These are phyloP conservation scores for Rapana venosa DNA, from an alignment of 2,888 invertebrate species.

Conservation along the genomic window DNA sequence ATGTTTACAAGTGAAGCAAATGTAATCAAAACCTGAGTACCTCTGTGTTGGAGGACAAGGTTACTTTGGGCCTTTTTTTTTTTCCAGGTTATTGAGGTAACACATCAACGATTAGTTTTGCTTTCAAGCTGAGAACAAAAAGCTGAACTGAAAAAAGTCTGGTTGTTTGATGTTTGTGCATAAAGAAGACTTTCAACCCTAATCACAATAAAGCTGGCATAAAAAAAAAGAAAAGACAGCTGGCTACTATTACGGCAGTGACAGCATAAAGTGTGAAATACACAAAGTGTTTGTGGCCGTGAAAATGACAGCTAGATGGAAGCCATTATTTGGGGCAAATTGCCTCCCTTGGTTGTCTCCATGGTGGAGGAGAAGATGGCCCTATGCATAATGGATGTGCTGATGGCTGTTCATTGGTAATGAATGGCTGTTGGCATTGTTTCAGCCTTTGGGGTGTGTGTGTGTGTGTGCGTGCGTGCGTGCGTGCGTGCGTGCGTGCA, in stretches of 20 bases:
- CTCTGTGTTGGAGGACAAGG: too few species aligned
- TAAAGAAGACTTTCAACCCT: neutral
- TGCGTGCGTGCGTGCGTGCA: neutral
- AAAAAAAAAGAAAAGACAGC: neutral
- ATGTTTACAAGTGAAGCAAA: too few species aligned
- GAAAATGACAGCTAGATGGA: slow-evolving; percentile 14
- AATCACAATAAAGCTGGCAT: neutral
- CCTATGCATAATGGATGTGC: slow-evolving; percentile 33
- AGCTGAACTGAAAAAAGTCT: neutral
- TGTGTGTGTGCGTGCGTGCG: slow-evolving; percentile 4
- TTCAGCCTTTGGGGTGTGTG: slow-evolving; percentile 6
- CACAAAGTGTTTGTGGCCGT: slow-evolving; percentile 17
- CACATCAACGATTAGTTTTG: neutral
- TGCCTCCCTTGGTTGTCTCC: slow-evolving; percentile 22
- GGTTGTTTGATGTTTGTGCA: neutral
- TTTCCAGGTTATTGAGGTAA: neutral
- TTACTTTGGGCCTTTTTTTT: neutral
- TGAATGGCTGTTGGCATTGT: neutral
- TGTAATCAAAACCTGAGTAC: too few species aligned
- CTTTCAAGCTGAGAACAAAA: neutral
- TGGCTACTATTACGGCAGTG: neutral
- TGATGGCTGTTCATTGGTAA: slow-evolving; percentile 5
- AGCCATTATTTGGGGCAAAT: slow-evolving; percentile 26
- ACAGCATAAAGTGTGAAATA: neutral
- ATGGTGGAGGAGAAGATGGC: neutral